phyloP scores from a whole-genome alignment of 1,140 invertebrate genomes.

The Propsilocerus akamusi region DNA sequence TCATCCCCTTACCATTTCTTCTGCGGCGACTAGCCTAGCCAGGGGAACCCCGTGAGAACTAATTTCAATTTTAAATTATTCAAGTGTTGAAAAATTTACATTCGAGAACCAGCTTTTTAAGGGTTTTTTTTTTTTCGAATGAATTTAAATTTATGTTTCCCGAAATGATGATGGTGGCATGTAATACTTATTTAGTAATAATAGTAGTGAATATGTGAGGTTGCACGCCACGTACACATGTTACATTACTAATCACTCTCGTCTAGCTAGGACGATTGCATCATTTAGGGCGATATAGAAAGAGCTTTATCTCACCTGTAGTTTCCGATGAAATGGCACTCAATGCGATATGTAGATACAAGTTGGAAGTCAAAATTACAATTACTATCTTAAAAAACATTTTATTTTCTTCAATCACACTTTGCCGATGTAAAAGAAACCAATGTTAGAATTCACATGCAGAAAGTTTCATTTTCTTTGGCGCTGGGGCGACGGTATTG shows the following conservation, averaged over 20 bases:
- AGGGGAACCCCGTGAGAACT: background rate
- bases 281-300: too few relatives aligned
- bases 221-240: too few relatives aligned
- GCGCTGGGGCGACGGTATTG: background rate
- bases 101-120: too few relatives aligned
- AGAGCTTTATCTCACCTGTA: conserved; percentile 1
- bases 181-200: too few relatives aligned
- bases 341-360: background rate
- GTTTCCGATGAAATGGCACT: background rate
- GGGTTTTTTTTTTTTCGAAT: too few relatives aligned
- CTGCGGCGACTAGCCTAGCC: background rate
- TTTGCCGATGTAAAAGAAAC: background rate
- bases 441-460: too few relatives aligned
- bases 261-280: too few relatives aligned
- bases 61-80: conserved; percentile 4
- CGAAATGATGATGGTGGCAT: too few relatives aligned
- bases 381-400: conserved; percentile 1
- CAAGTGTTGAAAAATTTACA: background rate
- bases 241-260: too few relatives aligned
- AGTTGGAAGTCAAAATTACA: conserved; percentile 1
- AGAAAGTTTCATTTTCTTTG: background rate
- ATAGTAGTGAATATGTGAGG: too few relatives aligned
- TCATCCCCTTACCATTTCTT: background rate
- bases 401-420: conserved; percentile 3
- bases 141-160: too few relatives aligned